Evolutionary conservation across 2,797 vertebrate genomes (phyloP).

Genomic region (Enteromius trimaculatus): DNA sequence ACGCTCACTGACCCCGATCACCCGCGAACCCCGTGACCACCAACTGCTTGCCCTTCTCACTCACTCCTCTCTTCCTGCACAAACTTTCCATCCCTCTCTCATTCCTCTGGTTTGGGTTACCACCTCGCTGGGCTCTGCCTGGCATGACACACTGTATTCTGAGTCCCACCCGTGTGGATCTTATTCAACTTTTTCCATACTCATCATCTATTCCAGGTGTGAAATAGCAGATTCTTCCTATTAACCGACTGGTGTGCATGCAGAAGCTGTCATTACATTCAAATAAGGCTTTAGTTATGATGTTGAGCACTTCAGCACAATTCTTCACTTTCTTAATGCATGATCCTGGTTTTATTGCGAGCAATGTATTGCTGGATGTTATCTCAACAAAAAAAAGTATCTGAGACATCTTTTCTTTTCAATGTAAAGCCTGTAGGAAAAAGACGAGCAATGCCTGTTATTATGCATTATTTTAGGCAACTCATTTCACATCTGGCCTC

Average conservation of each 20-base stretch:
- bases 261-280: background rate
- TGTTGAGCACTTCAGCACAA: background rate
- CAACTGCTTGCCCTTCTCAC: slow-evolving; percentile 81
- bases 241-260: background rate
- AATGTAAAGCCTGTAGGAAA: background rate
- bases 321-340: background rate
- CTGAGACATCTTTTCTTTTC: background rate
- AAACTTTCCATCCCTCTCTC: slow-evolving; percentile 72
- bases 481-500: background rate
- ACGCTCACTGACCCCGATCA: slow-evolving; percentile 49
- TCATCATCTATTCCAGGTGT: slow-evolving; percentile 12
- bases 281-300: background rate
- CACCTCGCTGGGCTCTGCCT: slow-evolving; percentile 66
- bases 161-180: slow-evolving; percentile 8
- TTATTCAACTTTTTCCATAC: slow-evolving; percentile 25
- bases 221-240: background rate
- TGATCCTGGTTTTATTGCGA: background rate
- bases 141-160: slow-evolving; percentile 12
- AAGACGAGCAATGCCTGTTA: background rate
- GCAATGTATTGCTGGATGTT: background rate
- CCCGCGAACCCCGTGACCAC: slow-evolving; percentile 56
- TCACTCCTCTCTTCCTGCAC: slow-evolving; percentile 60
- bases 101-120: slow-evolving; percentile 60
- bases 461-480: background rate
- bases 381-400: background rate